Base-by-base conservation (phyloP, 2,888 invertebrate genomes). In the Cactoblastis cactorum region DNA sequence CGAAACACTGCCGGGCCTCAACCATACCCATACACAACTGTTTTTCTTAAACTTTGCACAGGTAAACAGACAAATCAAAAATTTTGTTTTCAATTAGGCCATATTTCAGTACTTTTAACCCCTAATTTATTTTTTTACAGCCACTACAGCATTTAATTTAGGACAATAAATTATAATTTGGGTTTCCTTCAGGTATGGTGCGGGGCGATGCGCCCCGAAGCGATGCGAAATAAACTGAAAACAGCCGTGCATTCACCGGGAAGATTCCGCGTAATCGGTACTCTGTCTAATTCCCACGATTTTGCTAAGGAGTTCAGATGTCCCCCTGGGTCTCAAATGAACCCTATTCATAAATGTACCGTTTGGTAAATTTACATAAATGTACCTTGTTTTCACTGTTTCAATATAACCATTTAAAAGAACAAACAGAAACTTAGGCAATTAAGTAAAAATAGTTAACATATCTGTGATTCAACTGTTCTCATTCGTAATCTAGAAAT, bases 31-130 rank as follows among this genome's bases (percentile, higher is more conserved):
- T 49, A 93, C 93, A 19, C 97, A 97, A 72, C 83, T 97, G 8
- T 97, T 97, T 84, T 97, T 97, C 73, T 86, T 97, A 4, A 97
- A 97, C 73, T 97, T 97, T 77, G 97, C 97, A 0, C 95, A 95
- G 87, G 92, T 91, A 33, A 2, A 4, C 3, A 12, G 12, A 9
- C 8, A 15, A 24, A 24, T 14, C 4, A 2, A 45, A n/a, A 41
- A 12, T n/a, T n/a, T n/a, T n/a, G n/a, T n/a, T n/a, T n/a, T n/a
- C n/a, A n/a, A n/a, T n/a, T n/a, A n/a, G n/a, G n/a, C n/a, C n/a
- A n/a, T n/a, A n/a, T n/a, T n/a, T n/a, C n/a, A n/a, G n/a, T n/a
- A n/a, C n/a, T n/a, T n/a, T n/a, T n/a, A n/a, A n/a, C n/a, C n/a
- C n/a, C n/a, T n/a, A n/a, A n/a, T n/a, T n/a, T n/a, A n/a, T n/a